Base-by-base conservation (phyloP, 1,140 invertebrate genomes). In the Drosophila miranda region DNA sequence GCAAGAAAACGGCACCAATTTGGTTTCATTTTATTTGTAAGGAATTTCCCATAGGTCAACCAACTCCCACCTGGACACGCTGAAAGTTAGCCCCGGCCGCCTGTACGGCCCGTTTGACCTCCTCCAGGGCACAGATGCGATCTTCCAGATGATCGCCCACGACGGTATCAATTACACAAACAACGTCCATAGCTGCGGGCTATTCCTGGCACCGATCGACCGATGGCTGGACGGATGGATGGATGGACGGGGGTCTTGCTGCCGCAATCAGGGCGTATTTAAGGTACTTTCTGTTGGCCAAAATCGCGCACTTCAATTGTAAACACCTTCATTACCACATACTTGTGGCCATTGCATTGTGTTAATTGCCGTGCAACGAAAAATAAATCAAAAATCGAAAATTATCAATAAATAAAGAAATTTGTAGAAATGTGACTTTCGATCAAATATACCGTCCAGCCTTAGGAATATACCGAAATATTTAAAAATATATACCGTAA, bases 131-230 rank as follows among this genome's bases (percentile, higher is more conserved):
- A 91, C 94, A 94, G 91, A 95, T 95, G 52, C 97, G 93, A 62
- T 97, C 94, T 49, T 92, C 89, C 54, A 96, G 91, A 91, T 95
- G 93, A 72, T 95, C 94, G 14, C 93, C 91, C 89, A 95, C 94
- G 78, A 95, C 94, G 26, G 97, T 92, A 92, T 98, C 97, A 73
- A 98, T 93, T 51, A 99, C 95, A 93, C 96, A 97, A 57, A 96
- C 97, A 48, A 98, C 96, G 91, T 98, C 97, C 96, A 98, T 98
- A 69, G 93, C 93, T 43, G 50, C 56, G 49, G 59, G 56, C 67
- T 81, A 82, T 81, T 81, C 78, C 75, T 70, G 58, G 69, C 62
- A 76, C 71, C 66, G 34, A 26, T 58, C 57, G 51, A 54, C 57
- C 63, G 54, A 34, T 50, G 53, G 45, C 53, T 56, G 63, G 55